phyloP scores from a whole-genome alignment of 2,888 invertebrate species.

The Congeria kusceri region DNA sequence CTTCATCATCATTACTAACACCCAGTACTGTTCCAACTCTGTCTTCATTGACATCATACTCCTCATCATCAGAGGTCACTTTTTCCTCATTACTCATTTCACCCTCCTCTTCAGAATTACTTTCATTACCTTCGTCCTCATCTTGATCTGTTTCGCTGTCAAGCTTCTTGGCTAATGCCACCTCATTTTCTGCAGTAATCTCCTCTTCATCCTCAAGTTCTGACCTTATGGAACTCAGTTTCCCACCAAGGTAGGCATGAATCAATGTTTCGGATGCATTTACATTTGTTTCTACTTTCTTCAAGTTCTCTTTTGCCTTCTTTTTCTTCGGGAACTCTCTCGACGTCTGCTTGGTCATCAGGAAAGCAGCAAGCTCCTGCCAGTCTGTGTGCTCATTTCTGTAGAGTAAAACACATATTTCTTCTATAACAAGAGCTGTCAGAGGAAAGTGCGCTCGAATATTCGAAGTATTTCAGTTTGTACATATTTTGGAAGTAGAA shows the following conservation, averaged over 20 bases:
- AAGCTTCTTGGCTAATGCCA: not conserved
- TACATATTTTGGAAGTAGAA: too few relatives aligned
- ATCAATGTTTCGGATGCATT: slow-evolving; percentile 70
- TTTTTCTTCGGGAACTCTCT: slow-evolving; percentile 76
- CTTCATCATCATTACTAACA: not conserved
- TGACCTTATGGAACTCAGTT: slow-evolving; percentile 42
- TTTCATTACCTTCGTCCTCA: slow-evolving; percentile 11
- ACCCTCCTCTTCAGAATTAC: not conserved
- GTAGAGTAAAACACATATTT: too few relatives aligned
- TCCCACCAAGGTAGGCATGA: slow-evolving; percentile 68
- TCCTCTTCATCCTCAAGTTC: slow-evolving; percentile 13
- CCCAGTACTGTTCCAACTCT: not conserved
- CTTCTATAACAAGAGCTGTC: too few relatives aligned
- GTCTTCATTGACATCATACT: not conserved
- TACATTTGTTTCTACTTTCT: slow-evolving; percentile 66
- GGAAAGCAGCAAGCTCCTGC: slow-evolving; percentile 79
- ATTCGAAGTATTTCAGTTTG: too few relatives aligned
- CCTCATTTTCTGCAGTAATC: slow-evolving; percentile 3
- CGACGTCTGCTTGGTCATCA: slow-evolving; percentile 79
- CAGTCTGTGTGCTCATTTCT: slow-evolving; percentile 77
- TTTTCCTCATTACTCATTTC: not conserved
- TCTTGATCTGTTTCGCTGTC: not conserved
- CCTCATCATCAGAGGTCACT: not conserved
- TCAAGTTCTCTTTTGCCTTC: slow-evolving; percentile 61
- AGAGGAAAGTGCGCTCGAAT: too few relatives aligned